phyloP scores from a whole-genome alignment of 2,113 vertebrate species.

The Leptocoma aspasia region DNA sequence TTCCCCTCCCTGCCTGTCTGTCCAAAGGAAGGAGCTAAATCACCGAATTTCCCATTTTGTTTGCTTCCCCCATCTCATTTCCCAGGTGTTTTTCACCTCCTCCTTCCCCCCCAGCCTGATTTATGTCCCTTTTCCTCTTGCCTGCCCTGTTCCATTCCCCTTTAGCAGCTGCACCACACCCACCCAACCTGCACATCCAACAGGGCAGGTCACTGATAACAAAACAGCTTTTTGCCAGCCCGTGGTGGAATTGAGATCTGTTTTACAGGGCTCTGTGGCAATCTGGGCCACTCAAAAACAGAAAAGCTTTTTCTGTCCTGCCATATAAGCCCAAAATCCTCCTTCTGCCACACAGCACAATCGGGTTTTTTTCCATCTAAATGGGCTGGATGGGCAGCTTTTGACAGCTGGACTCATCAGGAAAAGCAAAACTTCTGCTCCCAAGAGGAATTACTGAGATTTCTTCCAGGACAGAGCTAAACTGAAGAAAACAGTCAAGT shows the following conservation, averaged over 20 bases:
- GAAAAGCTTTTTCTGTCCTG: neutral
- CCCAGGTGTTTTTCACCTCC: neutral
- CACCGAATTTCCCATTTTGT: neutral
- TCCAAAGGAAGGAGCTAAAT: neutral
- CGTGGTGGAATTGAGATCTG: rapidly evolving
- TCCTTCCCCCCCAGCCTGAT: neutral
- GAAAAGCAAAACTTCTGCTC: neutral
- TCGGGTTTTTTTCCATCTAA: neutral
- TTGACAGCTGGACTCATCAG: neutral
- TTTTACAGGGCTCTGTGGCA: neutral
- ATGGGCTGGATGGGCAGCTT: neutral
- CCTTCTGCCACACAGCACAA: rapidly evolving
- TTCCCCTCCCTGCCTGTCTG: neutral
- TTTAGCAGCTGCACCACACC: neutral
- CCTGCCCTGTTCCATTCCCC: neutral
- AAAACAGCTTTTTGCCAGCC: neutral
- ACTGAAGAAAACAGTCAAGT: neutral
- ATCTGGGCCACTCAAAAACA: neutral
- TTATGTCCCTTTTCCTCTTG: neutral
- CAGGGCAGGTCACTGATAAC: neutral
- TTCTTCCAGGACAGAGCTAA: neutral
- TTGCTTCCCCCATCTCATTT: neutral
- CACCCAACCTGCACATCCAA: neutral
- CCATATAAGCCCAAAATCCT: neutral
- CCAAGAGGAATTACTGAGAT: neutral